Evolutionary conservation across 2,113 vertebrate species (phyloP).

Genomic region (Salvelinus namaycush): DNA sequence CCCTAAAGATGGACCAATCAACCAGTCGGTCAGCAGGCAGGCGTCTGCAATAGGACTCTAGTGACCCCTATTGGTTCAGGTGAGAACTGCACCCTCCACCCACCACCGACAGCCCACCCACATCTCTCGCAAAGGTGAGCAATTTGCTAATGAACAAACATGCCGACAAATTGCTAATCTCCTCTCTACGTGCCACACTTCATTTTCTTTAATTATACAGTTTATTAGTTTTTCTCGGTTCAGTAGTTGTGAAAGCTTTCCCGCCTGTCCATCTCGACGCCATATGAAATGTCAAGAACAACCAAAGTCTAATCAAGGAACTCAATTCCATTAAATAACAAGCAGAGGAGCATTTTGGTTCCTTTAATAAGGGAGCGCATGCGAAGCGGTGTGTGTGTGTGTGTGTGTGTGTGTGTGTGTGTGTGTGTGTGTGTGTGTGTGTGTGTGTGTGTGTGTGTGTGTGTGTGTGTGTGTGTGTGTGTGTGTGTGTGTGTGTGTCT

Average conservation of each 20-base stretch:
- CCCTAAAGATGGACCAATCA: background rate
- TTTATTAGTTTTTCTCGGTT: conserved; percentile 63
- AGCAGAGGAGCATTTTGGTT: conserved; percentile 41
- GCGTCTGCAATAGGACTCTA: conserved; percentile 42
- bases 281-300: conserved; percentile 40
- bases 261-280: conserved; percentile 38
- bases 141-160: conserved; percentile 54
- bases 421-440: conserved; percentile 23
- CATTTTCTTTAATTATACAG: conserved; percentile 63
- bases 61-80: conserved; percentile 58
- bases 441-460: too few species aligned
- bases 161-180: conserved; percentile 25
- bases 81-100: conserved; percentile 8
- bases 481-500: background rate
- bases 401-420: background rate
- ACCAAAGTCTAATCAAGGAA: conserved; percentile 50
- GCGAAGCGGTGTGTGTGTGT: background rate
- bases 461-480: too few species aligned
- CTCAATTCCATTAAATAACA: conserved; percentile 59
- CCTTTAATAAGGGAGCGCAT: conserved; percentile 44
- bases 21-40: background rate
- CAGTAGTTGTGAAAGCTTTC: conserved; percentile 51
- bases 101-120: background rate
- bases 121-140: conserved; percentile 19
- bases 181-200: conserved; percentile 40